Evolutionary conservation across 2,113 vertebrate species (phyloP).

Genomic region (Xenopus borealis): DNA sequence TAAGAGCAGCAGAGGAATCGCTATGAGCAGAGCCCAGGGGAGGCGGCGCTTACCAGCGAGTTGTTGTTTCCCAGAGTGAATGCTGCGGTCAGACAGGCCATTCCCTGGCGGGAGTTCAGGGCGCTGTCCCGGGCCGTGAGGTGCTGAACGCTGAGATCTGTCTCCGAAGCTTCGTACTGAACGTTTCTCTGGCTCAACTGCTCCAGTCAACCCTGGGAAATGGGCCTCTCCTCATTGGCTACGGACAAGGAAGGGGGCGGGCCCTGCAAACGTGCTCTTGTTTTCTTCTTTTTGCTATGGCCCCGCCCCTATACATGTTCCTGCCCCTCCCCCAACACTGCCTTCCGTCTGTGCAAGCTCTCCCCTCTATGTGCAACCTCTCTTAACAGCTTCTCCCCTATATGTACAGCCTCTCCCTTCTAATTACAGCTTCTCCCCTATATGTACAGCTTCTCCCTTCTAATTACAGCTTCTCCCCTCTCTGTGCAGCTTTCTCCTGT

Average conservation of each 20-base stretch:
- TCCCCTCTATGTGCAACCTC: no score
- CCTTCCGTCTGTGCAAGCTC: no score
- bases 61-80: constrained; percentile 61
- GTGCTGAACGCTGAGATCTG: not conserved
- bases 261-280: constrained; percentile 54
- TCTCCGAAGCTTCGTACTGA: not conserved
- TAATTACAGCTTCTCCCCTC: no score
- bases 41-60: constrained; percentile 54
- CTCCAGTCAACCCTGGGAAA: constrained; percentile 33
- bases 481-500: no score
- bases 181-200: not conserved
- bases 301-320: no score
- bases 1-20: no score
- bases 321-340: no score
- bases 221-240: constrained; percentile 22
- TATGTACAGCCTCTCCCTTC: no score
- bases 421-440: no score
- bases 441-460: no score
- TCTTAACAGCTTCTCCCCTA: no score
- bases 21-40: no score
- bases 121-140: constrained; percentile 18
- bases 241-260: constrained; percentile 19
- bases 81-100: constrained; percentile 73
- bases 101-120: constrained; percentile 39
- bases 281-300: constrained; percentile 45